Percentiles rank a stretch among this genome's conserved stretches.
phyloP scores from a whole-genome alignment of 2,113 vertebrate species.

The Callospermophilus lateralis region DNA sequence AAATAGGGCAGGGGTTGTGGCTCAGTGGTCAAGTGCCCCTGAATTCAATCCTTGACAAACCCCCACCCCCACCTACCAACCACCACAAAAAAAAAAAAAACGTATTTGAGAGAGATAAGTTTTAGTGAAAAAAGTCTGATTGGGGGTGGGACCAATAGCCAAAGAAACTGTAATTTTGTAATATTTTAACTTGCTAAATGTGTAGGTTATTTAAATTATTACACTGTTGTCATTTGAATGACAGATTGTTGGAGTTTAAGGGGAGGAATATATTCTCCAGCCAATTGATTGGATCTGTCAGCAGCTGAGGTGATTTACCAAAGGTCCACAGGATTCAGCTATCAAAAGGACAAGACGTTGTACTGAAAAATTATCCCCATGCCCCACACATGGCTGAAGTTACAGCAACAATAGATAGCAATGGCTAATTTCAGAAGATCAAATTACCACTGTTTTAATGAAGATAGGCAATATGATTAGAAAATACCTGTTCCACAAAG shows the following conservation, averaged over 20 bases:
- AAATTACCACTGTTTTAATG: not conserved
- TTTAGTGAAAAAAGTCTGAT: not conserved
- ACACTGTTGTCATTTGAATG: not conserved
- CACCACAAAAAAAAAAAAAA: no score
- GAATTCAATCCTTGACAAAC: no score
- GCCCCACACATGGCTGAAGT: not conserved
- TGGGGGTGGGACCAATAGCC: accelerated
- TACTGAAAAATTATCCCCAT: accelerated
- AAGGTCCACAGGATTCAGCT: not conserved
- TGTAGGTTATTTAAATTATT: not conserved
- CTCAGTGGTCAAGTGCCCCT: no score
- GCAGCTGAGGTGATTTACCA: not conserved
- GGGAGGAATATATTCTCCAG: not conserved
- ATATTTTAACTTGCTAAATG: slow-evolving; percentile 36
- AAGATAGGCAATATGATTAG: not conserved
- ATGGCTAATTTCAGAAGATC: not conserved
- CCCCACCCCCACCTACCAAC: no score
- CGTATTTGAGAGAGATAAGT: not conserved
- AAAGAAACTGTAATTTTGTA: not conserved
- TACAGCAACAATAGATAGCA: not conserved
- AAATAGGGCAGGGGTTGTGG: no score
- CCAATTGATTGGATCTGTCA: not conserved
- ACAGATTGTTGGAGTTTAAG: not conserved
- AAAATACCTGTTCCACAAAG: not conserved
- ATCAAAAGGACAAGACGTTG: not conserved